Percentiles rank a stretch among this genome's conserved stretches.
These are phyloP conservation scores for Panurus biarmicus DNA, from an alignment of 2,113 vertebrate species.

Conservation along the genomic window DNA sequence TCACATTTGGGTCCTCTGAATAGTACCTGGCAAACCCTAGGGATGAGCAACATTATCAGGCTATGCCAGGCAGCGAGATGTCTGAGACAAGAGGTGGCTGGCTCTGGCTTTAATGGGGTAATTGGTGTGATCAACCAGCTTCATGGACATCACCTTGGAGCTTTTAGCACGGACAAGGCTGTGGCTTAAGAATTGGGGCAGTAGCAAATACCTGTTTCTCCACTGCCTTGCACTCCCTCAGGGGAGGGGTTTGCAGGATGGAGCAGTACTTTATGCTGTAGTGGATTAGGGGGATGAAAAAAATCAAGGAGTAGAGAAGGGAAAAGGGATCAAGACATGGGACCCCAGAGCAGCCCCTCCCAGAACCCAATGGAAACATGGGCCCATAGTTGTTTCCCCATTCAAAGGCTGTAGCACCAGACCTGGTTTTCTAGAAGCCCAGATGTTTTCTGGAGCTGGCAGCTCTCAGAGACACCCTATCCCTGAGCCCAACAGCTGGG, in stretches of 20 bases:
- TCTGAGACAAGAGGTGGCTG: neutral
- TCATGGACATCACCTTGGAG: fast-evolving
- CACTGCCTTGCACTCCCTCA: neutral
- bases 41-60: fast-evolving
- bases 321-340: fast-evolving
- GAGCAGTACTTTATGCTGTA: neutral
- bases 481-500: neutral
- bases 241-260: neutral
- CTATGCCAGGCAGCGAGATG: fast-evolving
- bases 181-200: neutral
- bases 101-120: neutral
- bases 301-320: neutral
- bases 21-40: neutral
- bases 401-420: neutral
- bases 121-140: neutral
- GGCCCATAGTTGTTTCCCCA: neutral
- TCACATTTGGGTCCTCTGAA: neutral
- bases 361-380: fast-evolving
- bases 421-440: neutral
- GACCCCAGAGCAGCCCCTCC: neutral
- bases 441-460: neutral
- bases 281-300: neutral
- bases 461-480: fast-evolving
- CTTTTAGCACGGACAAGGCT: neutral
- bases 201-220: neutral